These are phyloP conservation scores for Phyllotreta striolata DNA, from an alignment of 2,888 invertebrate genomes.

Conservation along the genomic window DNA sequence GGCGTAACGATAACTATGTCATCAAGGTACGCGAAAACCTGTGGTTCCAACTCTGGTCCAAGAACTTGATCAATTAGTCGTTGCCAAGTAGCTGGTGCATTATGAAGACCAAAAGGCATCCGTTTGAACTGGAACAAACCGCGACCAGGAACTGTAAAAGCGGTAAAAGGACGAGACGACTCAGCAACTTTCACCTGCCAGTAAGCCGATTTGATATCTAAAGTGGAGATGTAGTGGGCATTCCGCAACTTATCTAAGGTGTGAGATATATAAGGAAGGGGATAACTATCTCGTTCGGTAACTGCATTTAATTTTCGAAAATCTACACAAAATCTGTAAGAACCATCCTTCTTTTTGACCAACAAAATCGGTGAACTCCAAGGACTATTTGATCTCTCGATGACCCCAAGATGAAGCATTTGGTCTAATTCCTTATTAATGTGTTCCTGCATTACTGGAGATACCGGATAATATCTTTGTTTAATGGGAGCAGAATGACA, in stretches of 20 bases:
- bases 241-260: slow-evolving; percentile 24
- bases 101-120: slow-evolving; percentile 27
- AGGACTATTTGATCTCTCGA: slow-evolving; percentile 47
- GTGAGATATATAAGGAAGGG: slow-evolving; percentile 24
- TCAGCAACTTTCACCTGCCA: slow-evolving; percentile 26
- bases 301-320: slow-evolving; percentile 44
- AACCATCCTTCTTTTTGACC: too few relatives aligned
- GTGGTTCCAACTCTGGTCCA: slow-evolving; percentile 41
- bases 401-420: slow-evolving; percentile 44
- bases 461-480: slow-evolving; percentile 37
- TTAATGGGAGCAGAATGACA: slow-evolving; percentile 31
- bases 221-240: slow-evolving; percentile 23
- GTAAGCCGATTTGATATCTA: slow-evolving; percentile 36
- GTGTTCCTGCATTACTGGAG: slow-evolving; percentile 31
- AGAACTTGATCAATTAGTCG: slow-evolving; percentile 43
- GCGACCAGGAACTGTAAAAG: slow-evolving; percentile 12
- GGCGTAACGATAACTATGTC: slow-evolving; percentile 43
- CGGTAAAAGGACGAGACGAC: background rate
- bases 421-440: slow-evolving; percentile 39
- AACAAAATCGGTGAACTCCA: slow-evolving; percentile 45
- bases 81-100: slow-evolving; percentile 47
- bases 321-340: too few relatives aligned
- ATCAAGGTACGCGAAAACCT: slow-evolving; percentile 46
- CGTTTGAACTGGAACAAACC: slow-evolving; percentile 41
- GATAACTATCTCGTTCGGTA: slow-evolving; percentile 30